phyloP scores from a whole-genome alignment of 2,797 vertebrate species.

The Peromyscus aztecus region DNA sequence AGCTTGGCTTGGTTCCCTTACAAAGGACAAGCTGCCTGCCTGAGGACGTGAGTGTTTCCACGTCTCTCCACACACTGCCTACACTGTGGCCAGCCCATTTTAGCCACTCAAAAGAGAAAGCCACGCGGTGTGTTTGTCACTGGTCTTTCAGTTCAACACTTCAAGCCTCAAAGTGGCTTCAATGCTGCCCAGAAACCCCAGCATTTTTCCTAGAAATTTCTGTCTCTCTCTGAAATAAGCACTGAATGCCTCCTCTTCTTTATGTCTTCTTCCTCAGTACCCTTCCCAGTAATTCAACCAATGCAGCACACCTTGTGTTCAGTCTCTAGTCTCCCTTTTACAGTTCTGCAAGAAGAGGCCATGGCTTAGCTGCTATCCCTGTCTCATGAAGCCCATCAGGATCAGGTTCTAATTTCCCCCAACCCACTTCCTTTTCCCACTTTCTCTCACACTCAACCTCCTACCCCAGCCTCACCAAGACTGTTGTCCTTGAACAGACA shows the following conservation, averaged over 20 bases:
- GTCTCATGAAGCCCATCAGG: background rate
- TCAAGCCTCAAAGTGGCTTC: background rate
- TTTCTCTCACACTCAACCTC: background rate
- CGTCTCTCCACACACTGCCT: background rate
- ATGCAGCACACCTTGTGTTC: background rate
- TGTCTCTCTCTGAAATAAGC: background rate
- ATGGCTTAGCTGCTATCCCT: background rate
- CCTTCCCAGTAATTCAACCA: background rate
- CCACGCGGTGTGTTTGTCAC: background rate
- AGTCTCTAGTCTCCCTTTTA: no score
- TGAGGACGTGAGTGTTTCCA: background rate
- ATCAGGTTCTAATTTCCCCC: no score
- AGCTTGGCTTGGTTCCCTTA: background rate
- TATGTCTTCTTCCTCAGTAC: background rate
- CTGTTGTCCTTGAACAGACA: background rate
- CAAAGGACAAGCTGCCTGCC: background rate
- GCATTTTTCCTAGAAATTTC: slow-evolving; percentile 2
- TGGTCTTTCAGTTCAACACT: background rate
- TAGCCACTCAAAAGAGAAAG: background rate
- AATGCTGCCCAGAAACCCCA: background rate
- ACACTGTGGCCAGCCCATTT: background rate
- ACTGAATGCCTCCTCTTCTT: background rate
- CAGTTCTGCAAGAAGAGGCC: background rate
- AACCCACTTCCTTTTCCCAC: background rate
- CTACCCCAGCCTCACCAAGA: background rate